These are phyloP conservation scores for Chelon auratus DNA, from an alignment of 2,797 vertebrate genomes.

Conservation along the genomic window DNA sequence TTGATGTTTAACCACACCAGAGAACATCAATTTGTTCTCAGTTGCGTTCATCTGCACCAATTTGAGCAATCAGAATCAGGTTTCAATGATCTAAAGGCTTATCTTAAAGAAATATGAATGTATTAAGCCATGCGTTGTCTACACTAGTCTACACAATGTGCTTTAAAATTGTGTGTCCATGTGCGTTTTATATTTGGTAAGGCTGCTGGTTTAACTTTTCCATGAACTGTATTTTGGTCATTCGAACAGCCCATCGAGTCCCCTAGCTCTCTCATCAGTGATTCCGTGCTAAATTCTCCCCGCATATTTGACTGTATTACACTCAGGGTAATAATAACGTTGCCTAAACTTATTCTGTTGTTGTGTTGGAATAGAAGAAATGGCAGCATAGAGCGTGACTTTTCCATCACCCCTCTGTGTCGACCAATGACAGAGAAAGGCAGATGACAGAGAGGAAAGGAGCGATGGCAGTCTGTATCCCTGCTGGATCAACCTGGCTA, in stretches of 20 bases:
- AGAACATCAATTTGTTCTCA: no score
- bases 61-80: no score
- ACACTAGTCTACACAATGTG: neutral
- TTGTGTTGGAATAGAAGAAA: conserved; percentile 27
- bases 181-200: conserved; percentile 60
- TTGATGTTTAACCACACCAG: no score
- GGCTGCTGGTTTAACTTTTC: conserved; percentile 59
- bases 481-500: conserved; percentile 56
- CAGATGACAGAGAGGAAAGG: neutral
- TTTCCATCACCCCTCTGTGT: conserved; percentile 16
- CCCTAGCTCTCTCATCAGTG: conserved; percentile 23
- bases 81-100: no score
- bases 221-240: conserved; percentile 61
- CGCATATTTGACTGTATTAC: conserved; percentile 41
- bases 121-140: neutral
- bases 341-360: conserved; percentile 34
- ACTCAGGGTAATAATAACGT: conserved; percentile 55
- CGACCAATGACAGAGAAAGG: conserved; percentile 11
- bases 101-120: no score
- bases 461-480: conserved; percentile 30
- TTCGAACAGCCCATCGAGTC: conserved; percentile 28
- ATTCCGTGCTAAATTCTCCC: conserved; percentile 50
- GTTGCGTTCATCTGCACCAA: no score
- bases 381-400: conserved; percentile 1
- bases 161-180: conserved; percentile 27